Conservation (phyloP, 1,140 invertebrate genomes). For the Panagrolaimus sp. region DNA sequence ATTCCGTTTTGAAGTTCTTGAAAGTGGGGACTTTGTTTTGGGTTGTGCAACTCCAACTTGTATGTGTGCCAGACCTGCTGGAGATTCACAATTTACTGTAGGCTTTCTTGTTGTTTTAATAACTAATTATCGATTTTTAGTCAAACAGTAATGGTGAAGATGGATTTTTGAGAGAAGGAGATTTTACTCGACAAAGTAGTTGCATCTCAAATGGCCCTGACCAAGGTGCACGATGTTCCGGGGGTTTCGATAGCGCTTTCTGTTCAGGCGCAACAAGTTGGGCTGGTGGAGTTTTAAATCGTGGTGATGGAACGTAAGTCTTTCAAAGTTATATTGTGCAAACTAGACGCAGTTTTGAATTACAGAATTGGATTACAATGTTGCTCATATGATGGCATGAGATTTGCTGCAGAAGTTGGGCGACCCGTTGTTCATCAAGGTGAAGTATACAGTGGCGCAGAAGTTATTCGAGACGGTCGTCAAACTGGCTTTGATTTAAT, state of each 20-base stretch:
- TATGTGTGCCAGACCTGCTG: background rate
- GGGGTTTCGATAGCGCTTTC: conserved; percentile 20
- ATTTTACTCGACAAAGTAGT: conserved; percentile 15
- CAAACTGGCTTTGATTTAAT: conserved; percentile 50
- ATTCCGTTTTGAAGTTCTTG: background rate
- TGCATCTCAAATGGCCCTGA: conserved; percentile 23
- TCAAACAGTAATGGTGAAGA: conserved; percentile 39
- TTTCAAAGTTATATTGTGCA: background rate
- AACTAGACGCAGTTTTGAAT: too few species aligned
- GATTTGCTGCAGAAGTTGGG: conserved; percentile 43
- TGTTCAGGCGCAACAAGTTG: conserved; percentile 35
- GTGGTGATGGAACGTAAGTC: conserved; percentile 25
- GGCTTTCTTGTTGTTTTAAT: background rate
- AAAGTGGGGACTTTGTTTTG: conserved; percentile 1
- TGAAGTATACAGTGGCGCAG: conserved; percentile 46
- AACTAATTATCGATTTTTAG: conserved; percentile 26
- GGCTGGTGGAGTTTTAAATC: conserved; percentile 37
- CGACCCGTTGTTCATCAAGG: conserved; percentile 40
- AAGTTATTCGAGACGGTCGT: conserved; percentile 44
- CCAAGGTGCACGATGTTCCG: conserved; percentile 33
- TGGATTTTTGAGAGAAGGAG: conserved; percentile 42
- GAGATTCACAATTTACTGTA: conserved; percentile 4
- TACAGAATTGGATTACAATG: conserved; percentile 37
- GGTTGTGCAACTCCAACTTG: conserved; percentile 8
- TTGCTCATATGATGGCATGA: conserved; percentile 45